phyloP scores from a whole-genome alignment of 1,140 invertebrate genomes.

The Papilio xuthus region DNA sequence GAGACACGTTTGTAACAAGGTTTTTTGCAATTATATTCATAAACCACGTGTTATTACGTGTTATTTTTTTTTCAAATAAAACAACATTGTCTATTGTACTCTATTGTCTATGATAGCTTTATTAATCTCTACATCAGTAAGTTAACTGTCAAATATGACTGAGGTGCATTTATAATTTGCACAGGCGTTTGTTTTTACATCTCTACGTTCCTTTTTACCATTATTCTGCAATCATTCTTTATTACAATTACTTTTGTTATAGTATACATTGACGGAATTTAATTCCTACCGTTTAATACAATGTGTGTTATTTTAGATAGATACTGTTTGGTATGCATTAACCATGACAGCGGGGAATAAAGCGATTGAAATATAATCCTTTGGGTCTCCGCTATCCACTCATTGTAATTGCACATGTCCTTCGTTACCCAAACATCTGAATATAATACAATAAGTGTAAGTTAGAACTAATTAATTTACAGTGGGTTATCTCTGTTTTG shows the following conservation, averaged over 20 bases:
- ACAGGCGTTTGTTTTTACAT: neutral
- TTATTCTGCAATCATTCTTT: neutral
- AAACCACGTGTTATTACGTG: neutral
- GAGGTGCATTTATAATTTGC: neutral
- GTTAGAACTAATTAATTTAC: no score
- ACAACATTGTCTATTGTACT: neutral
- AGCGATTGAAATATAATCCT: constrained; percentile 22
- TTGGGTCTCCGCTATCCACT: neutral
- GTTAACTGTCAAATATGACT: neutral
- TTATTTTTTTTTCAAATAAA: neutral
- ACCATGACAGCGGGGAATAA: neutral
- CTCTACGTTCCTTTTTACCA: neutral
- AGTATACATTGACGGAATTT: neutral
- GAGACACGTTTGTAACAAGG: constrained; percentile 9
- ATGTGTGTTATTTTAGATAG: constrained; percentile 2
- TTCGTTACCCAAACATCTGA: neutral
- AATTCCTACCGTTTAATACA: neutral
- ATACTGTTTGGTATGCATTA: constrained; percentile 19
- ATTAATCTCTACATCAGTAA: neutral
- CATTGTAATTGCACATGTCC: constrained; percentile 10
- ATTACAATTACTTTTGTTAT: neutral
- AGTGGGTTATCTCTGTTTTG: no score
- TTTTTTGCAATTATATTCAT: neutral
- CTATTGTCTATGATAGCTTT: neutral
- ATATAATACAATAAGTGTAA: neutral